Percentiles rank a stretch among this genome's conserved stretches.
These are phyloP conservation scores for Dinomys branickii DNA, from an alignment of 2,113 vertebrate species.

Conservation along the genomic window DNA sequence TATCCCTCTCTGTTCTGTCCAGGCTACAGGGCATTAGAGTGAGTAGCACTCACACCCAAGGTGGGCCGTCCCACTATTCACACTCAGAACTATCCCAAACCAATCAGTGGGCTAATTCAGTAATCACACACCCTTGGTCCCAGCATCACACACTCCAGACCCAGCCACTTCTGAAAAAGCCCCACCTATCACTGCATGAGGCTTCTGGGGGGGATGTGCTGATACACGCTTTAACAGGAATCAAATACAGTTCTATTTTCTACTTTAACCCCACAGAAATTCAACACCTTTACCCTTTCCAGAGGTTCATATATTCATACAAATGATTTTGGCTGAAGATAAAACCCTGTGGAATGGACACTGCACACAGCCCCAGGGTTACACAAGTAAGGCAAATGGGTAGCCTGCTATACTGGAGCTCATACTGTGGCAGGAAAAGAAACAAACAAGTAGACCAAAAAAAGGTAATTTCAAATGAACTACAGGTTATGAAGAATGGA, in stretches of 20 bases:
- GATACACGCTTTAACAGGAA: not conserved
- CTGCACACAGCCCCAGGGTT: not conserved
- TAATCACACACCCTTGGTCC: not conserved
- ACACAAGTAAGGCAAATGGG: not conserved
- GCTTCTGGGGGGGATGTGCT: not conserved
- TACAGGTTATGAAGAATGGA: not conserved
- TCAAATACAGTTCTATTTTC: constrained; percentile 43
- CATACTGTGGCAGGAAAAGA: not conserved
- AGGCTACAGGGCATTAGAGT: not conserved
- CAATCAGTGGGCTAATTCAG: not conserved
- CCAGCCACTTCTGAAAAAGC: not conserved
- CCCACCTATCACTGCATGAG: not conserved
- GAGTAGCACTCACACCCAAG: not conserved
- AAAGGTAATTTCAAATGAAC: not conserved
- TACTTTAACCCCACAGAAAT: not conserved
- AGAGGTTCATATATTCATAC: constrained; percentile 11
- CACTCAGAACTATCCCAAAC: not conserved
- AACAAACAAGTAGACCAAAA: not conserved
- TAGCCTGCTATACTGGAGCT: not conserved
- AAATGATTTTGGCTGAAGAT: constrained; percentile 20
- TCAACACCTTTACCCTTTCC: not conserved
- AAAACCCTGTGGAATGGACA: not conserved
- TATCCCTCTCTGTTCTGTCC: not conserved
- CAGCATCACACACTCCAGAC: not conserved
- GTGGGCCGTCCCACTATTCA: not conserved